phyloP scores from a whole-genome alignment of 2,113 vertebrate genomes.

The Hippocampus mohnikei region DNA sequence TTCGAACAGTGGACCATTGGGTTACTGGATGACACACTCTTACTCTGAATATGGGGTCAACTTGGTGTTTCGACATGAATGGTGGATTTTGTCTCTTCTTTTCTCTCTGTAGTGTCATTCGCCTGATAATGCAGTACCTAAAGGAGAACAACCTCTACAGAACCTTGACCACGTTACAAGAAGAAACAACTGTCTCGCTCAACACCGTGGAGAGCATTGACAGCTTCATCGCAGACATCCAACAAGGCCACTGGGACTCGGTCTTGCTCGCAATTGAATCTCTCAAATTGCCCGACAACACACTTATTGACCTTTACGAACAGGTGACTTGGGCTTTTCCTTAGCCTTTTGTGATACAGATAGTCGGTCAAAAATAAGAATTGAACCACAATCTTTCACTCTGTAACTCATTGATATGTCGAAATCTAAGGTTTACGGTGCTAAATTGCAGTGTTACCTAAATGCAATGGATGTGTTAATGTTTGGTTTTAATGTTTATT shows the following conservation, averaged over 20 bases:
- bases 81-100: neutral
- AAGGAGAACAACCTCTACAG: slow-evolving; percentile 96
- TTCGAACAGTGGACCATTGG: too few species aligned
- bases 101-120: slow-evolving; percentile 80
- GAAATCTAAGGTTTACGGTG: neutral
- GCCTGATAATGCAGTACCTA: slow-evolving; percentile 97
- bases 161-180: slow-evolving; percentile 86
- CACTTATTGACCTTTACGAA: slow-evolving; percentile 93
- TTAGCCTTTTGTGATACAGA: neutral
- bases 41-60: neutral
- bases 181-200: slow-evolving; percentile 93
- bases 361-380: neutral
- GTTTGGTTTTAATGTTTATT: neutral
- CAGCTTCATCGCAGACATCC: slow-evolving; percentile 94
- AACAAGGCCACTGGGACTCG: slow-evolving; percentile 95
- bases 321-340: slow-evolving; percentile 73
- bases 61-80: neutral
- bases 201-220: slow-evolving; percentile 98
- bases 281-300: slow-evolving; percentile 93
- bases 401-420: neutral
- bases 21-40: too few species aligned
- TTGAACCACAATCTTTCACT: neutral
- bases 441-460: neutral
- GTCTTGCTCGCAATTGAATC: slow-evolving; percentile 96
- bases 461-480: neutral